Evolutionary conservation across 2,888 invertebrate species (phyloP), one percentile per base, ranked within the genome.

Genomic region (Dicyrtomina minuta): DNA sequence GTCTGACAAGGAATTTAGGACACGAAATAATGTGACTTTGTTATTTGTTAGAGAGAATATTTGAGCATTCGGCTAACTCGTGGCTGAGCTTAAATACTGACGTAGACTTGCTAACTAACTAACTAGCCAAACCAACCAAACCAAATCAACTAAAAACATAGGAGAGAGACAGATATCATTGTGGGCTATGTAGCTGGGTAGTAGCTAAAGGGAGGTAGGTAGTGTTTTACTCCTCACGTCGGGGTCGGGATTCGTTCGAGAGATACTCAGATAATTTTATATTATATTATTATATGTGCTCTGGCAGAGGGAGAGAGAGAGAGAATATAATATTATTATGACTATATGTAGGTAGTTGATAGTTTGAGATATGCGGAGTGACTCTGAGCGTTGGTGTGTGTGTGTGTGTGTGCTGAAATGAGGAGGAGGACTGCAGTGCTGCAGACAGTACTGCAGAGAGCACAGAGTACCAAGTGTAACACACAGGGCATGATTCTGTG

Each of bases 1-100:
- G 58, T 58, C 58, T 58, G 39, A 58, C 58, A 39, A 39, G 58
- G 39, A 58, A 39, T 58, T 58, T 58, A 58, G 58, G 58, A 58
- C 58, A 58, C 33, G 58, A 39, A 33, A 33, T 33, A 39, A 58
- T 58, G 58, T 39, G 58, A 58, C 58, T 58, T 17, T 58, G 58
- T 58, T 58, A 27, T 33, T 3, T 33, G 46, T 6, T 3, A 46
- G 58, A 58, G 39, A 58, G 58, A 58, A 58, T 39, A 58, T 33
- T 33, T 33, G 33, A 33, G 33, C 33, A 33, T 33, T 58, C 58
- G 58, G 39, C 58, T 58, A 33, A 58, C 41, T 58, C 58, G 58
- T 58, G 58, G 58, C 58, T 39, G 58, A 58, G 39, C 58, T 33
- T 33, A 33, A 33, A 33, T 33, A 33, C 33, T 33, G 33, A 58